These are phyloP conservation scores for Chionoecetes opilio DNA, from an alignment of 1,140 invertebrate species.

Conservation along the genomic window DNA sequence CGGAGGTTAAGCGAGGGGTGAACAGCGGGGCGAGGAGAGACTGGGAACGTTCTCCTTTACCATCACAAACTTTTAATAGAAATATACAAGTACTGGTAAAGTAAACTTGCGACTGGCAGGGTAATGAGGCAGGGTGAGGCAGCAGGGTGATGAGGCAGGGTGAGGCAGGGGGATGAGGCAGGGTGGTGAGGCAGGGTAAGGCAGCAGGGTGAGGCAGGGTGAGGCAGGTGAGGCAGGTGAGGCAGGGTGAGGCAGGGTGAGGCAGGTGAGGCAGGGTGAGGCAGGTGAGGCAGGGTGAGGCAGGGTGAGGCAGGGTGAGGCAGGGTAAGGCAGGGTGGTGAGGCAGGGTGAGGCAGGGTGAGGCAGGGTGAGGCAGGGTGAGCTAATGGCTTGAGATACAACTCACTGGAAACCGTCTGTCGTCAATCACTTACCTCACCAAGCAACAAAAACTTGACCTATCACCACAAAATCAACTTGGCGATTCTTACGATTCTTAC, in stretches of 20 bases:
- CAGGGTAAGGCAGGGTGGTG: too few relatives aligned
- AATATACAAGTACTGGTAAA: not conserved
- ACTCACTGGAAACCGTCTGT: not conserved
- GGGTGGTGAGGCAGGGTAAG: too few relatives aligned
- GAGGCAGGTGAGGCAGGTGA: not conserved
- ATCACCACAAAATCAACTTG: too few relatives aligned
- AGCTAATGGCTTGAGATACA: not conserved
- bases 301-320: too few relatives aligned
- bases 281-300: too few relatives aligned
- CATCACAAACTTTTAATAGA: conserved; percentile 30
- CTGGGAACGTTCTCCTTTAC: conserved; percentile 15
- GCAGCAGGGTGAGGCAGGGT: not conserved
- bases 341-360: conserved; percentile 4
- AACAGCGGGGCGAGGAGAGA: not conserved
- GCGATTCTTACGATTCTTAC: too few relatives aligned
- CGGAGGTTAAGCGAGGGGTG: conserved; percentile 12
- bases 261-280: too few relatives aligned
- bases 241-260: not conserved
- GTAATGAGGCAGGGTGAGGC: too few relatives aligned
- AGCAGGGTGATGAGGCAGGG: too few relatives aligned
- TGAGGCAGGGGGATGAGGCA: too few relatives aligned
- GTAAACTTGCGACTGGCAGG: not conserved
- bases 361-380: not conserved
- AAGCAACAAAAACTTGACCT: too few relatives aligned
- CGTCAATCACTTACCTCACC: not conserved